Evolutionary conservation across 2,888 invertebrate species (phyloP).

Genomic region (Cartodere bifasciata): DNA sequence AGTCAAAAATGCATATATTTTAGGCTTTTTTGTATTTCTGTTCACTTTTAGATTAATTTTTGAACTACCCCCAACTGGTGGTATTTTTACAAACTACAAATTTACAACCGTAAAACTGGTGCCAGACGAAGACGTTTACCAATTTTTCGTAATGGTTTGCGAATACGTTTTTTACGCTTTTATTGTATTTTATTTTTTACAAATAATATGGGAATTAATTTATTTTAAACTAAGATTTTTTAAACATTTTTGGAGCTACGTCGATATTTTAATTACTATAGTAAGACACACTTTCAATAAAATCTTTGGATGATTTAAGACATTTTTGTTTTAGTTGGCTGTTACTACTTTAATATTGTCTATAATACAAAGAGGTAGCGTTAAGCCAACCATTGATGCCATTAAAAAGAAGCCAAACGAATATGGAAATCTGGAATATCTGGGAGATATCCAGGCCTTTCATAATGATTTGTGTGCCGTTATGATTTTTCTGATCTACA

Average conservation of each 20-base stretch:
- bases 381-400: conserved; percentile 10
- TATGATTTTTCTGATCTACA: conserved; percentile 53
- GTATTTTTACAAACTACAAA: conserved; percentile 45
- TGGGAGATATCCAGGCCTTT: conserved; percentile 43
- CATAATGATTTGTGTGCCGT: conserved; percentile 49
- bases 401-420: conserved; percentile 24
- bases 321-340: conserved; percentile 12
- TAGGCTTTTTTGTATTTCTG: no score
- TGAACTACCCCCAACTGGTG: conserved; percentile 60
- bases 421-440: conserved; percentile 47
- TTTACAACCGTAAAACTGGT: conserved; percentile 46
- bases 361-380: conserved; percentile 6
- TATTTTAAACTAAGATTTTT: conserved; percentile 44
- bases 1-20: no score
- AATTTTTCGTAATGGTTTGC: conserved; percentile 39
- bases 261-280: conserved; percentile 47
- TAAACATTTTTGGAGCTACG: conserved; percentile 46
- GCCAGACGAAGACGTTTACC: no score
- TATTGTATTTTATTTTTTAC: conserved; percentile 45
- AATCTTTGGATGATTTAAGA: no score
- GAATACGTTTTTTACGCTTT: conserved; percentile 44
- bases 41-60: conserved; percentile 47
- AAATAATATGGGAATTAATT: conserved; percentile 40
- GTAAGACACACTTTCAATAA: no score
- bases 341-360: conserved; percentile 9